Evolutionary conservation across 2,888 invertebrate genomes (phyloP), one percentile per base, ranked within the genome.

Genomic region (Eurytoma californica): DNA sequence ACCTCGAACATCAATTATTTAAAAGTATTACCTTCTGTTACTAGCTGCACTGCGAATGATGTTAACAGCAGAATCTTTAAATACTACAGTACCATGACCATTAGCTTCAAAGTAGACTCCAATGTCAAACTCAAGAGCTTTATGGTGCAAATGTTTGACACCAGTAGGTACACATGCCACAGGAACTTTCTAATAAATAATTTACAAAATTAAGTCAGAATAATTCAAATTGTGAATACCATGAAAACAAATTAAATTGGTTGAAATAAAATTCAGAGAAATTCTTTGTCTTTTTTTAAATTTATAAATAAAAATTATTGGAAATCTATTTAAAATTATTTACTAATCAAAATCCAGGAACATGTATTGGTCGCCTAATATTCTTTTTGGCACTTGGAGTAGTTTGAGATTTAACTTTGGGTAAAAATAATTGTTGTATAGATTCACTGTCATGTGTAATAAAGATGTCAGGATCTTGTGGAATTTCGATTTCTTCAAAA

Each of bases 41-140:
- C 87, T 85, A 3, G 90, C 86, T 57, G 91, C 92, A 78, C 90
- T 90, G 79, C 90, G 90, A 69, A 96, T 92, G 16, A 91, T 88
- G 14, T 91, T 88, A 86, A 94, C 94, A 0, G 96, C 95, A 20
- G 90, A 90, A 0, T 93, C 91, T 87, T 95, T 97, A 86, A 97
- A 97, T 0, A 97, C 91, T 0, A 97, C 95, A 0, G 99, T 99
- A 16, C 99, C 99, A 91, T 99, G 99, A 0, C 99, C 99, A 91
- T 99, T 99, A 0, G 99, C 99, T 90, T 99, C 99, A 91, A 99
- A 99, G 91, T 99, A 99, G 4, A 99, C 94, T 3, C 99, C 99
- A 85, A 99, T 94, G 88, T 99, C 98, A 91, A 94, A 98, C 74
- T 96, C 93, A 55, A 94, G 87, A 0, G 99, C 99, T 87, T 95